A percentile compares a stretch with the other conserved stretches of the same genome.
phyloP scores from a whole-genome alignment of 2,113 vertebrate species.

The Tylochromis polylepis region DNA sequence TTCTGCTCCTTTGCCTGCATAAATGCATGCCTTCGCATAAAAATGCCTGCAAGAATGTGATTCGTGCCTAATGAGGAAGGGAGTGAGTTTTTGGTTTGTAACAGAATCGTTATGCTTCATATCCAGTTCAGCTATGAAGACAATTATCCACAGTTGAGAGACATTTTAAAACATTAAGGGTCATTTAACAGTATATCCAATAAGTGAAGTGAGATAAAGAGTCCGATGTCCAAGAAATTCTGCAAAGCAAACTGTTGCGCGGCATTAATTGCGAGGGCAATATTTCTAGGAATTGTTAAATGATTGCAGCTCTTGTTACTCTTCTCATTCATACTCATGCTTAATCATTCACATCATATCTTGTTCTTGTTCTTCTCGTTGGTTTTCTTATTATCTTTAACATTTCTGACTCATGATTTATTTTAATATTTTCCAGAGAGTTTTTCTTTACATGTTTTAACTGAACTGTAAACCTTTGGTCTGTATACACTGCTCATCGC shows the following conservation, averaged over 20 bases:
- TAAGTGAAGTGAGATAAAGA: background rate
- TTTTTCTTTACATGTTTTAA: background rate
- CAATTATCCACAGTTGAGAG: background rate
- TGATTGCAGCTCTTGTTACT: background rate
- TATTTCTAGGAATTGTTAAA: background rate
- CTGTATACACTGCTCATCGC: background rate
- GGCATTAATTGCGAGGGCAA: background rate
- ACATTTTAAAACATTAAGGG: background rate
- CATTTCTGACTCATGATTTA: background rate
- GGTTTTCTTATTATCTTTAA: background rate
- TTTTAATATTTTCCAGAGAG: background rate
- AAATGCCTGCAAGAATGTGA: background rate
- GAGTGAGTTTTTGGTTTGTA: background rate
- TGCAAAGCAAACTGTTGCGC: background rate
- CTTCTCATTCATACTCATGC: background rate
- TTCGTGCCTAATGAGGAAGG: background rate
- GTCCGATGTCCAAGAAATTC: background rate
- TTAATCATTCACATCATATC: background rate
- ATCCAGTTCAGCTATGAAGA: background rate
- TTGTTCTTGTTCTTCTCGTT: background rate
- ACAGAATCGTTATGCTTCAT: background rate
- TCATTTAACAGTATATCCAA: background rate
- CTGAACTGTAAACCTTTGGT: background rate
- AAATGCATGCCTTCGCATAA: background rate
- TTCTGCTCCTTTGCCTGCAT: background rate